Percentiles rank a stretch among this genome's conserved stretches.
phyloP scores from a whole-genome alignment of 2,888 invertebrate species.

The Drosophila prolongata region DNA sequence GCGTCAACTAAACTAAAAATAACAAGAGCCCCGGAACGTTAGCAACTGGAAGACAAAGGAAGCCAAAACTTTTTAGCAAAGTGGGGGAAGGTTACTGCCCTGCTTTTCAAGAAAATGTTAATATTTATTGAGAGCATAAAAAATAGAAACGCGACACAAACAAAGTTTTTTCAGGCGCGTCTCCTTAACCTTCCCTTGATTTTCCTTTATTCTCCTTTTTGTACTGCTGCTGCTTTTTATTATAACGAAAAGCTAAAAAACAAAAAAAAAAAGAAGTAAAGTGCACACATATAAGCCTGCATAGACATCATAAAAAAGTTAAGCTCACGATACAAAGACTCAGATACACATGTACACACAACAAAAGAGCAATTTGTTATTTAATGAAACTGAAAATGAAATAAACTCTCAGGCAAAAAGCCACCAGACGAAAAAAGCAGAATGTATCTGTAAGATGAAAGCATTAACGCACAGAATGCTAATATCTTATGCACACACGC shows the following conservation, averaged over 20 bases:
- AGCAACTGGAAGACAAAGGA: slow-evolving; percentile 26
- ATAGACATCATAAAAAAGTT: slow-evolving; percentile 63
- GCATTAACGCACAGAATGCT: slow-evolving; percentile 75
- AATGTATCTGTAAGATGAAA: slow-evolving; percentile 60
- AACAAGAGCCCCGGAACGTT: slow-evolving; percentile 32
- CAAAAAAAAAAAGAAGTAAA: slow-evolving; percentile 34
- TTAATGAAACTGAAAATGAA: slow-evolving; percentile 79
- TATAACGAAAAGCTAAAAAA: slow-evolving; percentile 23
- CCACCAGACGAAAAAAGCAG: slow-evolving; percentile 22
- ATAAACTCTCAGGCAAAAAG: slow-evolving; percentile 51
- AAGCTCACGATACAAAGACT: slow-evolving; percentile 50
- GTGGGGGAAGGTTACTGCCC: slow-evolving; percentile 4
- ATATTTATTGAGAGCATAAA: slow-evolving; percentile 76
- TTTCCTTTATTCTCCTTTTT: neutral
- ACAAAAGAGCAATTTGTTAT: slow-evolving; percentile 78
- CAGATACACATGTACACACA: slow-evolving; percentile 17
- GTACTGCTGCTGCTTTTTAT: slow-evolving; percentile 14
- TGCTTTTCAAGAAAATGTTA: slow-evolving; percentile 59
- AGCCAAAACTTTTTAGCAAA: slow-evolving; percentile 9
- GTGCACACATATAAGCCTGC: slow-evolving; percentile 47
- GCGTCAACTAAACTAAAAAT: slow-evolving; percentile 68
- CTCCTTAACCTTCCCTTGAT: slow-evolving; percentile 22
- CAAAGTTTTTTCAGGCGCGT: slow-evolving; percentile 31
- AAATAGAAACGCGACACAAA: slow-evolving; percentile 40
- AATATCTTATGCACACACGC: slow-evolving; percentile 67